These are phyloP conservation scores for Poeciliopsis prolifica DNA, from an alignment of 2,113 vertebrate species.

Conservation along the genomic window DNA sequence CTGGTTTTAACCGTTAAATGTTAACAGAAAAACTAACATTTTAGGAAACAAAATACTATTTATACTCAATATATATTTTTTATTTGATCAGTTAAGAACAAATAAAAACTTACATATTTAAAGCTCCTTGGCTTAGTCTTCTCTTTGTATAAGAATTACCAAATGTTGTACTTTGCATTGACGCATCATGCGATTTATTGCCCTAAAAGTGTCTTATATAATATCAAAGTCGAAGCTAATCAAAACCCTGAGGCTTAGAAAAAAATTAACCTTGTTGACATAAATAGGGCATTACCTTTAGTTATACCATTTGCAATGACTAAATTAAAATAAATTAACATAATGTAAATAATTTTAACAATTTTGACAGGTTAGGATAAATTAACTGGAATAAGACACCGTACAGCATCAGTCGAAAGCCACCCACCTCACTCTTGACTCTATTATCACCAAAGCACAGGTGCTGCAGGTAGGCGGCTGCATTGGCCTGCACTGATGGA, in stretches of 20 bases:
- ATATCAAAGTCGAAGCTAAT: neutral
- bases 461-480: slow-evolving; percentile 96
- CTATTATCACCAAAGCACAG: slow-evolving; percentile 96
- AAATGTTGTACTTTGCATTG: neutral
- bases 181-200: neutral
- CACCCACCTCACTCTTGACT: slow-evolving; percentile 88
- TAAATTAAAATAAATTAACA: neutral
- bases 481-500: slow-evolving; percentile 95
- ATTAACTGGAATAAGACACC: neutral
- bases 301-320: neutral
- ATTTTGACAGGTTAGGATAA: neutral
- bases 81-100: no score
- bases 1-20: neutral
- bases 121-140: neutral
- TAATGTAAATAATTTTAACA: neutral
- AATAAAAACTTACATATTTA: neutral
- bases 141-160: neutral
- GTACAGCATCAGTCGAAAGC: neutral
- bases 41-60: no score
- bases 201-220: neutral
- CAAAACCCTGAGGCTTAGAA: no score
- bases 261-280: neutral
- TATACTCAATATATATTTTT: no score
- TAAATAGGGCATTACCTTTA: neutral
- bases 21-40: neutral